Evolutionary conservation across 1,140 invertebrate species (phyloP), one percentile per base, ranked within the genome.

Genomic region (Archegozetes longisetosus): DNA sequence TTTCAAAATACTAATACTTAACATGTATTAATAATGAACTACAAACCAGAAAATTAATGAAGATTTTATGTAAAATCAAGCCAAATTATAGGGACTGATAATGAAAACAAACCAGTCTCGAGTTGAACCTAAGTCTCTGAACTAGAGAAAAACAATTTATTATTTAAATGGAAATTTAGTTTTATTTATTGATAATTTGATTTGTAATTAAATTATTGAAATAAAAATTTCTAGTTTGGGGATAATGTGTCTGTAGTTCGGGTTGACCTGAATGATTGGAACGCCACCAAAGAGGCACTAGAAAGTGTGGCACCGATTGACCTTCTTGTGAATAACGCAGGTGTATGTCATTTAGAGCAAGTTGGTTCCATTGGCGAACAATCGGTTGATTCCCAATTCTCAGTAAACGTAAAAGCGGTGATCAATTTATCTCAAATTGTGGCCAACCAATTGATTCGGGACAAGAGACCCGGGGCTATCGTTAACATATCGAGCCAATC

Each of bases 401-500:
- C 59, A 3, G 49, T 91, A 0, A 94, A 95, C 74, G 80, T 90
- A 0, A 92, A 91, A 74, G 77, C 85, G 2, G 73, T 86, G 0
- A 77, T 93, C 25, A 88, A 89, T 70, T 78, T 93, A 6, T 84
- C 84, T 6, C 89, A 90, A 75, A 66, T 73, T 62, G 79, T 88
- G 59, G 81, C 82, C 27, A 77, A 79, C 66, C 74, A 79, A 66
- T 74, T 80, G 65, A 82, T 90, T 80, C 78, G 87, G n/a, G 72
- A 80, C 51, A 75, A 81, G 25, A 53, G 61, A 66, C 72, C 72
- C 49, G 76, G 78, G 51, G 86, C 81, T 49, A 90, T 95, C 64
- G 90, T 95, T 0, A 93, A 94, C 69, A 70, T 94, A 17, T 94
- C 90, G 0, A 92, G 88, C n/a, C 81, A 87, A 69, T 84, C 71